Evolutionary conservation across 2,797 vertebrate species (phyloP).

Genomic region (Loris lydekkerianus): DNA sequence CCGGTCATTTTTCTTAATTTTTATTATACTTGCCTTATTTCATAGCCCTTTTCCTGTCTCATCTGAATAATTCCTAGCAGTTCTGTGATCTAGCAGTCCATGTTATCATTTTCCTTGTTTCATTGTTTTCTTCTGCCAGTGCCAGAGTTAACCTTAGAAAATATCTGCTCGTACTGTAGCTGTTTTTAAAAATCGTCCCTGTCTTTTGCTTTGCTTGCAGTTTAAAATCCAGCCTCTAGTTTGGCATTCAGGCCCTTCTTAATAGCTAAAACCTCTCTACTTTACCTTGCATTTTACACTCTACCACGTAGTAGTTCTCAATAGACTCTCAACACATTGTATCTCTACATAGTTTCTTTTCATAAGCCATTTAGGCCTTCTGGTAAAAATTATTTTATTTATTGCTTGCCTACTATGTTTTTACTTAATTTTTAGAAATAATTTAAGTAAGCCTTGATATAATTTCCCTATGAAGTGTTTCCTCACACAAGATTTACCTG

Average conservation of each 20-base stretch:
- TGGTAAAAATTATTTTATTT: not conserved
- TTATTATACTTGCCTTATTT: not conserved
- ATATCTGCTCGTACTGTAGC: not conserved
- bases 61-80: not conserved
- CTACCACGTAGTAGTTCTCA: not conserved
- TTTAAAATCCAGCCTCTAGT: not conserved
- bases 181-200: not conserved
- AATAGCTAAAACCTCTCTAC: not conserved
- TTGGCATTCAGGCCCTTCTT: not conserved
- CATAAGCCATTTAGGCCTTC: not conserved
- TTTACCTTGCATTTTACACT: not conserved
- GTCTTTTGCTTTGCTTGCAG: not conserved
- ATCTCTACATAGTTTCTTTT: not conserved
- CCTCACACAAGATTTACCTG: not conserved
- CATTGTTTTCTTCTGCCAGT: not conserved
- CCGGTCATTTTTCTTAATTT: not conserved
- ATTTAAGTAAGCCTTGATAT: not conserved
- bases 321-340: not conserved
- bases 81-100: not conserved
- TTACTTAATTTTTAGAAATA: constrained; percentile 45
- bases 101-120: not conserved
- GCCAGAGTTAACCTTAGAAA: constrained; percentile 21
- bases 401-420: constrained; percentile 28
- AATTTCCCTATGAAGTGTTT: not conserved
- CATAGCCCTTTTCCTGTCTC: not conserved